Evolutionary conservation across 2,113 vertebrate species (phyloP).

Genomic region (Polyodon spathula): DNA sequence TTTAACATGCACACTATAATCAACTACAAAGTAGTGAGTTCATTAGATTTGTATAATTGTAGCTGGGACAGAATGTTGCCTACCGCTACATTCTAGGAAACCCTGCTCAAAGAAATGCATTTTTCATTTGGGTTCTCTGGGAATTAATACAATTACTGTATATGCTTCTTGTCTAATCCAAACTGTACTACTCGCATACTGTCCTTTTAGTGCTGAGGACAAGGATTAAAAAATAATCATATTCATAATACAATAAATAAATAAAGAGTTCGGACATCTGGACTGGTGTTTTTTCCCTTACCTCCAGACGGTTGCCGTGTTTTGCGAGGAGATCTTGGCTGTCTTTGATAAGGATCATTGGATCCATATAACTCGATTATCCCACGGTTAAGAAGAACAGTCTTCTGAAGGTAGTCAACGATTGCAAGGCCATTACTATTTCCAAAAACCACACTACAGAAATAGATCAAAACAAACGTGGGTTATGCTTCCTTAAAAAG

Average conservation of each 20-base stretch:
- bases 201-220: no score
- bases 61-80: no score
- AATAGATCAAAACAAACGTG: background rate
- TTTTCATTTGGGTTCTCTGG: no score
- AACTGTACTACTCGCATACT: no score
- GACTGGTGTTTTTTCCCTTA: conserved; percentile 36
- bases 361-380: conserved; percentile 87
- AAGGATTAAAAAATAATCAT: no score
- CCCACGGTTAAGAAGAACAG: conserved; percentile 82
- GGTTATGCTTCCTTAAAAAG: background rate
- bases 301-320: conserved; percentile 90
- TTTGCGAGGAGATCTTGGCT: conserved; percentile 90
- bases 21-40: no score
- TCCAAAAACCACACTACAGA: conserved; percentile 86
- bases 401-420: conserved; percentile 96
- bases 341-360: conserved; percentile 90
- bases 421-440: conserved; percentile 93
- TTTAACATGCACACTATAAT: no score
- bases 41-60: no score
- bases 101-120: no score
- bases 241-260: background rate
- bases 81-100: no score
- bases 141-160: no score
- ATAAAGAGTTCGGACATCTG: background rate
- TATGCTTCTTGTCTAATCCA: no score